These are phyloP conservation scores for Passer montanus DNA, from an alignment of 2,113 vertebrate genomes.

Conservation along the genomic window DNA sequence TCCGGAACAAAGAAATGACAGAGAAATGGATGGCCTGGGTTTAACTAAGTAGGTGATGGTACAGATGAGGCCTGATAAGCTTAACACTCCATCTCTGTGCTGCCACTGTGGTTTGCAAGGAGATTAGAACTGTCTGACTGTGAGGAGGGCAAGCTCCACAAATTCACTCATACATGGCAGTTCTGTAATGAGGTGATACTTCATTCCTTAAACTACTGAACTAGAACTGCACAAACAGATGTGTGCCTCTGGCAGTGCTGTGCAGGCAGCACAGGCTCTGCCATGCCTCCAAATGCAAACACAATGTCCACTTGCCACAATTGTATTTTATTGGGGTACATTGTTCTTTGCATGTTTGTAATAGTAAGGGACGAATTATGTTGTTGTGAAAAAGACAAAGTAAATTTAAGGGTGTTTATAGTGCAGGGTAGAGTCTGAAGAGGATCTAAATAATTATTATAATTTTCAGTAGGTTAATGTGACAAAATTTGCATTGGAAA, in stretches of 20 bases:
- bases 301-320: not conserved
- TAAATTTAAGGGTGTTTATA: not conserved
- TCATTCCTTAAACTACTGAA: constrained; percentile 75
- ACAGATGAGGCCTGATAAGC: constrained; percentile 54
- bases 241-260: constrained; percentile 36
- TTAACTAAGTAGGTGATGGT: constrained; percentile 69
- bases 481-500: not conserved
- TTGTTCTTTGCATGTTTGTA: not conserved
- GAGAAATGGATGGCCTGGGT: constrained; percentile 67
- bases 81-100: constrained; percentile 40
- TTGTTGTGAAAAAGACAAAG: not conserved
- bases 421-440: not conserved
- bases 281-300: not conserved
- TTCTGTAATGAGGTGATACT: constrained; percentile 76
- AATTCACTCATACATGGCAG: constrained; percentile 71
- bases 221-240: constrained; percentile 65
- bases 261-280: not conserved
- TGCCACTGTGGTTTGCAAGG: constrained; percentile 2
- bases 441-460: not conserved
- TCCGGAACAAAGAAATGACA: constrained; percentile 71
- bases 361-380: not conserved
- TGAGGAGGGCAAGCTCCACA: constrained; percentile 57
- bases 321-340: not conserved
- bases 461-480: not conserved
- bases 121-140: constrained; percentile 58